Evolutionary conservation across 2,797 vertebrate genomes (phyloP), one percentile per base, ranked within the genome.

Genomic region (Lerista edwardsae): DNA sequence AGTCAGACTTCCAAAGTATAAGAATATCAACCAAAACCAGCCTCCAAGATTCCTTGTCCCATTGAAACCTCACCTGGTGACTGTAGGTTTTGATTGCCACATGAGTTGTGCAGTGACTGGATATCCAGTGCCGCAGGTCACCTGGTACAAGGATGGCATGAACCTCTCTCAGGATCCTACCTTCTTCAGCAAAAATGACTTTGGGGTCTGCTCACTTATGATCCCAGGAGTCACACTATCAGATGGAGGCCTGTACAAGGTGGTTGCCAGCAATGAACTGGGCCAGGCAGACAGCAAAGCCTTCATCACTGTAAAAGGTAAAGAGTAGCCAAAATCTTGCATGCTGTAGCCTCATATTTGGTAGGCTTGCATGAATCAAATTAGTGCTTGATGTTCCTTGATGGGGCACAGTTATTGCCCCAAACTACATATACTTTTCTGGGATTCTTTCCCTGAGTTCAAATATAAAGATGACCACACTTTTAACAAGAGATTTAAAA

Each of bases 81-180:
- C 96, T 1, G 93, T 85, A 0, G 97, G 98, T 82, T 97, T 96
- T 0, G 97, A 97, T 80, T 98, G 98, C 78, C 94, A 84, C 55
- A 98, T 98, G 98, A 99, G 94, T 94, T 99, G 98, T 0, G 97
- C 98, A 0, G 96, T 98, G 39, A 96, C 90, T n/a, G 98, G 97
- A 82, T 92, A 96, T 3, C 98, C 98, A 0, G 47, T 75, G 1
- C 97, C 98, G 1, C 96, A 91, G 0, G 73, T 98, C 93, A 97
- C 95, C 0, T 98, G 98, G 98, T 97, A 97, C 89, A 97, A 95
- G 88, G 94, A 97, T 65, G 92, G 87, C 51, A 88, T 95, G 86
- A 97, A 96, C 91, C 89, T 98, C 89, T 97, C 97, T 86, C 95
- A 92, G 0, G 91, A 97, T 61, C 90, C 96, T 1, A 87, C 94